phyloP scores from a whole-genome alignment of 2,888 invertebrate species.

The Chrysomela aeneicollis region DNA sequence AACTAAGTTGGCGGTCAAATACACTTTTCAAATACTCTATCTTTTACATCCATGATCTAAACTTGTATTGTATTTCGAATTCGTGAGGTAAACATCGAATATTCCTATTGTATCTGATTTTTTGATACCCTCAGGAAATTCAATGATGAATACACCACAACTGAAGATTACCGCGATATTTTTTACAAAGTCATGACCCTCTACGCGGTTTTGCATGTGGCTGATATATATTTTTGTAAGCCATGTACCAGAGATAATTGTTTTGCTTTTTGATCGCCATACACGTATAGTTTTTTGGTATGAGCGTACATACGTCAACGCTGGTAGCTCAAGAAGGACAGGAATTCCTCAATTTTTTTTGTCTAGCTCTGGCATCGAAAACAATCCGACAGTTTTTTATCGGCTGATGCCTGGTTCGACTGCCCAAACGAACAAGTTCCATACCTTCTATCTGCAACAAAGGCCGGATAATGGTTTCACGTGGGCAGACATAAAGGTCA shows the following conservation, averaged over 20 bases:
- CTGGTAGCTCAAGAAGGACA: not conserved
- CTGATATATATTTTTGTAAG: constrained; percentile 58
- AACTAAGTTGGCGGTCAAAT: too few relatives aligned
- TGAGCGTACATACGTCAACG: constrained; percentile 19
- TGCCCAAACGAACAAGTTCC: constrained; percentile 94
- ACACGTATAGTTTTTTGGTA: constrained; percentile 46
- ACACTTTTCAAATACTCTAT: too few relatives aligned
- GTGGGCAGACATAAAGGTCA: constrained; percentile 96
- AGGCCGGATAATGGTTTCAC: constrained; percentile 90
- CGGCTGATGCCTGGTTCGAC: constrained; percentile 95
- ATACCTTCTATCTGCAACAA: constrained; percentile 95
- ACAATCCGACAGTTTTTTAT: constrained; percentile 95
- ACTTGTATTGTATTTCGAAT: too few relatives aligned
- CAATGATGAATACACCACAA: not conserved
- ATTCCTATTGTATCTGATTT: not conserved
- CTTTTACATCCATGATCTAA: too few relatives aligned
- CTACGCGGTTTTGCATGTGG: constrained; percentile 55
- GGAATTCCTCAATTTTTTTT: constrained; percentile 23
- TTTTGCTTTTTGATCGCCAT: constrained; percentile 54
- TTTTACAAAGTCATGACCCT: constrained; percentile 29
- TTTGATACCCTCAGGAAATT: not conserved
- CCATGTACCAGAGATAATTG: constrained; percentile 48
- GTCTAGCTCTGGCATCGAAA: constrained; percentile 92
- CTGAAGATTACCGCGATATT: not conserved
- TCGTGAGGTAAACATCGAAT: too few relatives aligned